Base-by-base conservation (phyloP, 1,140 invertebrate genomes). In the Lordiphosa clarofinis region DNA sequence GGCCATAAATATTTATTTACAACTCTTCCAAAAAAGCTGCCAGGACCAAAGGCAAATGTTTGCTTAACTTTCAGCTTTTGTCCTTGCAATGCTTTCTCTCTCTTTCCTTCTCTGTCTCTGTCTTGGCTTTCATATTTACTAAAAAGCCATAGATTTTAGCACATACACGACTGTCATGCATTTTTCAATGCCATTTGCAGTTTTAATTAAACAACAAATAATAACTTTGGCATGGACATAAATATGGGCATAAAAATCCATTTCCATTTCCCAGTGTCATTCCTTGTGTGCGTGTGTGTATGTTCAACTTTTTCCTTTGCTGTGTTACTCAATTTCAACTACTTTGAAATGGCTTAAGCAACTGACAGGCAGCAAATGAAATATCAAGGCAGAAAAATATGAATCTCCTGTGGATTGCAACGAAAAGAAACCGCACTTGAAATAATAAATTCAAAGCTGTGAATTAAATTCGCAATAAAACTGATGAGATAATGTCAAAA, bases 1-100 rank as follows among this genome's bases (percentile, higher is more conserved):
- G 72, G 66, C 55, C 76, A 81, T 81, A 81, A 81, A 81, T 81
- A 81, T 81, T 81, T 81, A 81, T 81, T 81, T 75, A 75, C 76
- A 81, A 71, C 57, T 59, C 57, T 56, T 56, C 65, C 66, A 31
- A 74, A 81, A 69, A 81, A 75, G 37, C 67, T 81, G 76, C 75
- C 76, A 81, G 42, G 53, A 72, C 72, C 76, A 81, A 66, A 56
- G 52, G 61, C 56, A 36, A 35, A 44, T 49, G 49, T 61, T 68
- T 60, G 64, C 46, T 38, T 21, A 46, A 38, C 46, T 42, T 28
- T 58, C 57, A 48, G 42, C 64, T 50, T 61, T 69, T 69, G 56
- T 60, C 44, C 62, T 57, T 54, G 43, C 47, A 47, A 68, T 66
- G 59, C 65, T 79, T 56, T 64, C 50, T 42, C 46, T 28, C 47